A percentile compares a stretch with the other conserved stretches of the same genome.
Evolutionary conservation across 2,113 vertebrate genomes (phyloP).

Genomic region (Centropus unirufus): DNA sequence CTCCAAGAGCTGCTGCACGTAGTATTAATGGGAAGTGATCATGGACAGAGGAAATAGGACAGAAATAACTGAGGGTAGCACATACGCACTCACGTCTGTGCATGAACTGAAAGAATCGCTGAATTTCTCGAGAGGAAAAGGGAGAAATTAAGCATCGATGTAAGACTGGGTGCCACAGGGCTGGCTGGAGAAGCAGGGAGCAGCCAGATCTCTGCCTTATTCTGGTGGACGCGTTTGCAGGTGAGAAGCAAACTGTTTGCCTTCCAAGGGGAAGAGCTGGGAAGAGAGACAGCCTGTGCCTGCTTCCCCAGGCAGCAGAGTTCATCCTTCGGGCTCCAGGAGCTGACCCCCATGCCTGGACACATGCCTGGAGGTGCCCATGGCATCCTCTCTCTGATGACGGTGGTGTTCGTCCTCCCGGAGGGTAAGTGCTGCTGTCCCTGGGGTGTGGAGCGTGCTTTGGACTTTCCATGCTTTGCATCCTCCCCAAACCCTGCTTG

Average conservation of each 20-base stretch:
- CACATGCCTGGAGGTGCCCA: background rate
- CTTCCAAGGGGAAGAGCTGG: rapidly evolving
- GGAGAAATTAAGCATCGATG: background rate
- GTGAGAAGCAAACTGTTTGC: background rate
- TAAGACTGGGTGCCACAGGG: background rate
- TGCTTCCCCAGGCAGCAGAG: rapidly evolving
- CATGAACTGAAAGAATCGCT: background rate
- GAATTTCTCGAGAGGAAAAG: background rate
- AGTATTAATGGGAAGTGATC: slow-evolving; percentile 66
- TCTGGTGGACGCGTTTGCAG: background rate
- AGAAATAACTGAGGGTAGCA: slow-evolving; percentile 65
- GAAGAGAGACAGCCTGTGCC: background rate
- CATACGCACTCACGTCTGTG: slow-evolving; percentile 36
- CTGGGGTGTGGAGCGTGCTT: rapidly evolving
- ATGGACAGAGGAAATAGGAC: slow-evolving; percentile 69
- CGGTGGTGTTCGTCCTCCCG: background rate
- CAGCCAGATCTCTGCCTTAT: background rate
- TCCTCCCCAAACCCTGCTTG: background rate
- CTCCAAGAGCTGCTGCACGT: slow-evolving; percentile 45
- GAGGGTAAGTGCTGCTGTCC: slow-evolving; percentile 48
- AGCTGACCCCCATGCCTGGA: background rate
- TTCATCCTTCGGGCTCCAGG: rapidly evolving
- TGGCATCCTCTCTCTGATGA: slow-evolving; percentile 49
- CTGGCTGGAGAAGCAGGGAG: background rate
- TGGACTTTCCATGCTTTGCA: rapidly evolving